Conservation (phyloP, 2,888 invertebrate genomes). For the Aethes cnicana region DNA sequence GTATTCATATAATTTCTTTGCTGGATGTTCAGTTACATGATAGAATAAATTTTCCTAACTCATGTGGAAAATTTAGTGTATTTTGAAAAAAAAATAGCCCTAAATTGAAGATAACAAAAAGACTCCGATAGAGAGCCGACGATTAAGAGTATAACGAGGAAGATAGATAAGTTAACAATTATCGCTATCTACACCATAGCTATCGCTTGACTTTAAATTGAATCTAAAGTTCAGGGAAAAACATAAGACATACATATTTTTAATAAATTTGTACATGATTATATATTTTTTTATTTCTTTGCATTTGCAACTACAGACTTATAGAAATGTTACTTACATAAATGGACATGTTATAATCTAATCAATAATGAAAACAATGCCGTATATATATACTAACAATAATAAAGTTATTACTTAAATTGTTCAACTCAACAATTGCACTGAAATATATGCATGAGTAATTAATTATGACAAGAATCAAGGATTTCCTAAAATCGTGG, state of each 20-base stretch:
- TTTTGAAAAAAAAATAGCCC: no score
- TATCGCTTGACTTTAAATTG: no score
- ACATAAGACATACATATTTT: constrained; percentile 46
- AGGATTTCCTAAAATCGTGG: constrained; percentile 36
- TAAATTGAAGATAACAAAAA: no score
- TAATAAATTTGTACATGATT: constrained; percentile 78
- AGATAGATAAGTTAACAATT: no score
- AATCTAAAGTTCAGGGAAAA: constrained; percentile 28
- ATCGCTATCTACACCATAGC: no score
- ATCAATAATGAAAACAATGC: constrained; percentile 60
- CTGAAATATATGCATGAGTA: constrained; percentile 62
- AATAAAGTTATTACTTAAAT: constrained; percentile 59
- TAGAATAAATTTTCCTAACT: no score
- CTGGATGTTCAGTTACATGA: no score
- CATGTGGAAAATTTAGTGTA: no score
- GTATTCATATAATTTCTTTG: no score
- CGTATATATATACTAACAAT: constrained; percentile 55
- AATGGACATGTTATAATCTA: constrained; percentile 71
- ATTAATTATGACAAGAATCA: constrained; percentile 54
- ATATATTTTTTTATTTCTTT: constrained; percentile 59
- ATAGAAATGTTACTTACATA: constrained; percentile 64
- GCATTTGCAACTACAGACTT: constrained; percentile 59
- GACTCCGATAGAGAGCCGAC: no score
- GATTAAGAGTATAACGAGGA: no score
- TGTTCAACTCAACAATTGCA: constrained; percentile 76